These are phyloP conservation scores for Lepidostoma basale DNA, from an alignment of 1,140 invertebrate genomes.

Conservation along the genomic window DNA sequence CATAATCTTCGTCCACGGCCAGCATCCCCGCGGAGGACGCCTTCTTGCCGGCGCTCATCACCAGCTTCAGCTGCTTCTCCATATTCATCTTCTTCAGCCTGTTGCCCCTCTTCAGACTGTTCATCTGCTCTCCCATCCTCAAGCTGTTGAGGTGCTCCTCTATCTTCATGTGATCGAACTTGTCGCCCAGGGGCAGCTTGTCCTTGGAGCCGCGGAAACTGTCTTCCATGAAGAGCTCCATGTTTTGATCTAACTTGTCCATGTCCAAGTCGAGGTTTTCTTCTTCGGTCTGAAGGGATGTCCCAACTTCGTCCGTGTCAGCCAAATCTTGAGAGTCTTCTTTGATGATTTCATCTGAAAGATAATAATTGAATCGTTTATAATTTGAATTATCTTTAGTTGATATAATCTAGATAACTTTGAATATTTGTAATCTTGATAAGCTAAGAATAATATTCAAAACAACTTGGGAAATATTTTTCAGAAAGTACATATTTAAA, in stretches of 20 bases:
- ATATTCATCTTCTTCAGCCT: conserved; percentile 12
- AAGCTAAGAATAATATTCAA: no score
- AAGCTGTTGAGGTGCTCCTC: conserved; percentile 1
- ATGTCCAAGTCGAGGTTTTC: conserved; percentile 25
- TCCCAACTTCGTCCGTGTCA: conserved; percentile 39
- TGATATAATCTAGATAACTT: no score
- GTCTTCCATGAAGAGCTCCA: conserved; percentile 7
- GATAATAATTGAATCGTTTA: no score
- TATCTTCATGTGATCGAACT: conserved; percentile 22
- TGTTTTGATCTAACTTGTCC: neutral
- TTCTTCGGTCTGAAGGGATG: conserved; percentile 28
- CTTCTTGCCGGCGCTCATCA: neutral
- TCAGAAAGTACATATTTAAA: no score
- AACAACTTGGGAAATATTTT: no score
- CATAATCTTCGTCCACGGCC: conserved; percentile 40
- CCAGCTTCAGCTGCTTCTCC: conserved; percentile 28
- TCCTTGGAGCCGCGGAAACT: neutral
- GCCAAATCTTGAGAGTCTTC: conserved; percentile 38
- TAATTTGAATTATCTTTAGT: no score
- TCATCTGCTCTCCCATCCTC: conserved; percentile 7
- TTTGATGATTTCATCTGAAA: conserved; percentile 23
- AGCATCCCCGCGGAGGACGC: conserved; percentile 26
- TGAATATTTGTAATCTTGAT: no score
- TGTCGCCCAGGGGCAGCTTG: neutral
- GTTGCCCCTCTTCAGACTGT: neutral